Evolutionary conservation across 2,113 vertebrate species (phyloP).

Genomic region (Forbesichthys agassizii): DNA sequence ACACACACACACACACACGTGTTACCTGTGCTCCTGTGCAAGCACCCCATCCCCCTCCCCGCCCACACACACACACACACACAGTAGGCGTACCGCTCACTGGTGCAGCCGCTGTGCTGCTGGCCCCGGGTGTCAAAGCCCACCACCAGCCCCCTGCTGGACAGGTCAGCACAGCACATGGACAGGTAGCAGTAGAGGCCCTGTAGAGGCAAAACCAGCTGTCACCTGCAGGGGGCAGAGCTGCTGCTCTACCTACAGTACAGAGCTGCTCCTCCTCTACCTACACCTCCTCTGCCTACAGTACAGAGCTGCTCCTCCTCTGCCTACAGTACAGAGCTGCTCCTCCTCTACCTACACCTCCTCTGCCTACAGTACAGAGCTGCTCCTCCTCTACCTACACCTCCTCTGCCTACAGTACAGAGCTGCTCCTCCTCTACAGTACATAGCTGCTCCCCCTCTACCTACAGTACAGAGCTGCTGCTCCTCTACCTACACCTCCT

Average conservation of each 20-base stretch:
- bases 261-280: too few species aligned
- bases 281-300: background rate
- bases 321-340: too few species aligned
- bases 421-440: too few species aligned
- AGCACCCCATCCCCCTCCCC: background rate
- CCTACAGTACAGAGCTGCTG: too few species aligned
- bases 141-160: conserved; percentile 88
- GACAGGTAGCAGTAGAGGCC: conserved; percentile 88
- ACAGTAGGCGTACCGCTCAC: conserved; percentile 79
- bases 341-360: too few species aligned
- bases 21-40: background rate
- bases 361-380: background rate
- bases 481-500: too few species aligned
- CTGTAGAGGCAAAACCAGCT: conserved; percentile 60
- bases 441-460: conserved; percentile 1
- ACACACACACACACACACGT: background rate
- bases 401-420: too few species aligned
- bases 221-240: background rate
- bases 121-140: conserved; percentile 93
- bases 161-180: conserved; percentile 82
- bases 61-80: background rate
- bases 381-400: background rate
- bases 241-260: too few species aligned
- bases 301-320: background rate
- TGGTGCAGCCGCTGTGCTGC: conserved; percentile 90